These are phyloP conservation scores for Aurelia sp. DNA, from an alignment of 30 jellyfish, hydroid and myxozoan species.

Conservation along the genomic window DNA sequence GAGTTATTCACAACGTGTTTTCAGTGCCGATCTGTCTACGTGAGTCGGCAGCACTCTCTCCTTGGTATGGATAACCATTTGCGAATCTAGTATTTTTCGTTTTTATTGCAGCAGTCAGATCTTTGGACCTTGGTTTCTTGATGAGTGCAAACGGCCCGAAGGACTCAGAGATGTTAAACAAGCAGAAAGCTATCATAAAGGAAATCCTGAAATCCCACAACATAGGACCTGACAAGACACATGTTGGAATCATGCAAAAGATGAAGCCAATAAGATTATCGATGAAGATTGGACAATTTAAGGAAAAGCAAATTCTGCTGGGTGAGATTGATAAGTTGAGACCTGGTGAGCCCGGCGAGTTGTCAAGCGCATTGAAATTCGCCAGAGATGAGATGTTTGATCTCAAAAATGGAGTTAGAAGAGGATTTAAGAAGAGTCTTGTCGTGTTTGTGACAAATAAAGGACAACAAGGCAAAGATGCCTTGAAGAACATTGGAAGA, in stretches of 20 bases:
- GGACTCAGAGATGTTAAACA: conserved; percentile 25
- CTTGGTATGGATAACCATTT: too few species aligned
- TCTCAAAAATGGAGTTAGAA: conserved; percentile 75
- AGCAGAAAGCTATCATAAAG: conserved; percentile 43
- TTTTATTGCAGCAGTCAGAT: conserved; percentile 14
- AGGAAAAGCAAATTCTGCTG: not conserved
- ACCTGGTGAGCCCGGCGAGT: conserved; percentile 5
- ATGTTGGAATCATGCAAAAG: conserved; percentile 64
- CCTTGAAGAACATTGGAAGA: conserved; percentile 32
- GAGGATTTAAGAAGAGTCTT: conserved; percentile 56
- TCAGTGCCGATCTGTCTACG: too few species aligned
- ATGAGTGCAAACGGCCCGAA: conserved; percentile 63
- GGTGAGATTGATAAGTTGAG: not conserved
- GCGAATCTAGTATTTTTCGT: too few species aligned
- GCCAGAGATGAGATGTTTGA: conserved; percentile 39
- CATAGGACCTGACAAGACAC: conserved; percentile 68
- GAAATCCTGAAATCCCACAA: conserved; percentile 74
- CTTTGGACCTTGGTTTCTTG: conserved; percentile 74
- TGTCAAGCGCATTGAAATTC: conserved; percentile 23
- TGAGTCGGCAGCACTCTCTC: too few species aligned
- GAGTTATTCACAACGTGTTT: too few species aligned
- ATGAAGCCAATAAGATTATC: conserved; percentile 36
- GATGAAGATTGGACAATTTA: conserved; percentile 36
- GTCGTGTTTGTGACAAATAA: conserved; percentile 53
- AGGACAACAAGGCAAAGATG: conserved; percentile 12